Evolutionary conservation across 1,140 invertebrate species (phyloP), one percentile per base, ranked within the genome.

Genomic region (Babylonia areolata): DNA sequence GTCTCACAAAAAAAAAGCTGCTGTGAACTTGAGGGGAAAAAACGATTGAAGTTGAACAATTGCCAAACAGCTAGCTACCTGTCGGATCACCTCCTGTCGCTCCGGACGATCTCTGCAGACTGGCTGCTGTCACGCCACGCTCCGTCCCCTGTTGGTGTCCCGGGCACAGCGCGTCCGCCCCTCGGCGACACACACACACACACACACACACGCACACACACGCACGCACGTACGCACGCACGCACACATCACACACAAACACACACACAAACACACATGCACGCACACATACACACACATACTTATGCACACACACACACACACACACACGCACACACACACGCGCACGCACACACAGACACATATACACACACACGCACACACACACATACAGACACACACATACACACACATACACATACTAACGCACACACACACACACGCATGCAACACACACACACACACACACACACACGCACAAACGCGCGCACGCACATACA

Each of bases 141-240:
- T n/a, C n/a, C n/a, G n/a, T n/a, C n/a, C n/a, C n/a, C n/a, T n/a
- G n/a, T 51, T 17, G 46, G 9, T 2, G 46, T 51, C 46, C 1
- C 46, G 17, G 17, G 46, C 46, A 51, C 46, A 9, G 17, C 46
- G 9, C 46, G 9, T 12, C 46, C 46, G 17, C 46, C 17, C 46
- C 46, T 12, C 46, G 46, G 46, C 46, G 46, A 64, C 58, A 64
- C 58, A 64, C 58, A 64, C 58, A 64, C 58, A 64, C 58, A 64
- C 58, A 64, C 58, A 64, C 58, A 64, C 58, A 64, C 58, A 64
- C 58, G 23, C 58, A 64, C 58, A 64, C 58, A 64, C 58, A 64
- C 58, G 23, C 58, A 64, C 58, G 23, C 58, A 64, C n/a, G 23
- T 23, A 64, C 58, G 23, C 58, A 64, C 58, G 23, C 58, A 17